Conservation (phyloP, 37 sponge, comb jelly and placozoan genomes). For the Halisarca cf. caerulea region DNA sequence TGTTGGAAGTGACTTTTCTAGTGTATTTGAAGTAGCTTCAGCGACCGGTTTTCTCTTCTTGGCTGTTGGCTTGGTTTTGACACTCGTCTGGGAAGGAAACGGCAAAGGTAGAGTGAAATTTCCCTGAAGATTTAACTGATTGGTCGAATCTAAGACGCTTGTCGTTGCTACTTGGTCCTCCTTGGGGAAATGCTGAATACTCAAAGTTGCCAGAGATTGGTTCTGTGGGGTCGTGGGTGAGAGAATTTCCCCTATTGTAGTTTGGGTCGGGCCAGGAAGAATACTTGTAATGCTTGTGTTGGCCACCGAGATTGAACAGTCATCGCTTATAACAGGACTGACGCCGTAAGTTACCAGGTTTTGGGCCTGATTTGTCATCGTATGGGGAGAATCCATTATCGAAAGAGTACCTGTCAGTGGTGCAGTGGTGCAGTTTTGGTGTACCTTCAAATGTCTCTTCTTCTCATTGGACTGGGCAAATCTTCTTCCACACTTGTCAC, state of each 20-base stretch:
- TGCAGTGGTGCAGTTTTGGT: constrained; percentile 74
- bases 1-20: constrained; percentile 44
- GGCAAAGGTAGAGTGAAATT: too few relatives aligned
- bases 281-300: not conserved
- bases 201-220: not conserved
- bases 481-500: constrained; percentile 88
- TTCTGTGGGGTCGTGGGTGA: constrained; percentile 34
- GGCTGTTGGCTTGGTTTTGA: not conserved
- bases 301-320: not conserved
- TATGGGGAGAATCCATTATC: constrained; percentile 12
- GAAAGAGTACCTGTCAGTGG: not conserved
- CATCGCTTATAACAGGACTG: constrained; percentile 9
- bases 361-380: constrained; percentile 2
- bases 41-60: not conserved
- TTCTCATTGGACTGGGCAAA: constrained; percentile 96
- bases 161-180: too few relatives aligned
- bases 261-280: not conserved
- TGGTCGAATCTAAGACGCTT: too few relatives aligned
- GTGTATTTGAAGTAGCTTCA: constrained; percentile 23
- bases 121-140: too few relatives aligned
- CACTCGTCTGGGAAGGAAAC: not conserved
- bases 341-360: constrained; percentile 12
- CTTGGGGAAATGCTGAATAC: too few relatives aligned
- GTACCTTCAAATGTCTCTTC: constrained; percentile 94
- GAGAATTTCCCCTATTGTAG: constrained; percentile 24